Evolutionary conservation across 2,113 vertebrate genomes (phyloP).

Genomic region (Erythrolamprus reginae): DNA sequence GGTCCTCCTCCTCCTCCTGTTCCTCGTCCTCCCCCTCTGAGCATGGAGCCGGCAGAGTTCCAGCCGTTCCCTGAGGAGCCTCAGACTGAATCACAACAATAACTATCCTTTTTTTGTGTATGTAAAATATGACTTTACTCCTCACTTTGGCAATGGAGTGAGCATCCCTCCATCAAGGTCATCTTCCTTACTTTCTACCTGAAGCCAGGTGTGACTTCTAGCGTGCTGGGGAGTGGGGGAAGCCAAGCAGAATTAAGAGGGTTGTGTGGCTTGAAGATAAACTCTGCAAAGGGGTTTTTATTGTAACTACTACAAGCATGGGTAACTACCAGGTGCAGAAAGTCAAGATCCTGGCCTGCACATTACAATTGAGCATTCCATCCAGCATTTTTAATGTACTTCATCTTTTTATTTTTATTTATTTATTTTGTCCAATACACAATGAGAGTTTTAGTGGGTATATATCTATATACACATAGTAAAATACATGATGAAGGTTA

Average conservation of each 20-base stretch:
- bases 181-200: neutral
- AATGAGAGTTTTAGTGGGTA: too few species aligned
- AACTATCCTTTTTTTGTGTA: neutral
- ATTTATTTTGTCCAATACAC: too few species aligned
- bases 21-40: too few species aligned
- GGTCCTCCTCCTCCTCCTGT: too few species aligned
- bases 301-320: neutral
- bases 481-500: too few species aligned
- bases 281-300: neutral
- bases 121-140: neutral
- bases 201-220: neutral
- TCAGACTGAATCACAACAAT: too few species aligned
- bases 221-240: too few species aligned
- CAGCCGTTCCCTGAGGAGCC: too few species aligned
- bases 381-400: neutral
- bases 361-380: neutral
- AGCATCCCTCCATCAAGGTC: neutral
- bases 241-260: neutral
- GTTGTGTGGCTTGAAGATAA: neutral
- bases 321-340: neutral
- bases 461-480: too few species aligned
- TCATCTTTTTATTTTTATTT: too few species aligned
- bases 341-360: neutral
- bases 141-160: neutral
- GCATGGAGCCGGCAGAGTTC: too few species aligned